Percentiles rank a stretch among this genome's conserved stretches.
Conservation (phyloP, 2,113 vertebrate genomes). For the Varanus komodoensis region DNA sequence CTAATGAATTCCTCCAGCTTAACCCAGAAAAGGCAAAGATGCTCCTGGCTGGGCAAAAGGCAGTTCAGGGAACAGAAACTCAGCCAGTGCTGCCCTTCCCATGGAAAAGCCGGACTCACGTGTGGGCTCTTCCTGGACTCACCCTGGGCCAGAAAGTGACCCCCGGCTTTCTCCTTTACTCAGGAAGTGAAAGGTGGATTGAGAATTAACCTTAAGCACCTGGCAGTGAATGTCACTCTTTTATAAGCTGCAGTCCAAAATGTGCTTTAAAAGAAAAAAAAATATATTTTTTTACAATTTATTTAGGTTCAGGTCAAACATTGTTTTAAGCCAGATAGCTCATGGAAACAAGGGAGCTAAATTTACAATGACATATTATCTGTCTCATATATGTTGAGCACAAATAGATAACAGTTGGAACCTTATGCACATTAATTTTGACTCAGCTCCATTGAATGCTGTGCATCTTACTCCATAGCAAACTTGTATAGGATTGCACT, state of each 20-base stretch:
- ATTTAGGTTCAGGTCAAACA: background rate
- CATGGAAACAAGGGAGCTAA: background rate
- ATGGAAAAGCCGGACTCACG: too few relatives aligned
- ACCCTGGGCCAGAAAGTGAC: background rate
- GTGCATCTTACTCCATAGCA: background rate
- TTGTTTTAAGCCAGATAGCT: background rate
- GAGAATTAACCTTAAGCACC: slow-evolving; percentile 1
- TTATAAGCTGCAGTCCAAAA: background rate
- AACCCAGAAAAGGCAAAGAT: too few relatives aligned
- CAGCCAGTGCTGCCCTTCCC: too few relatives aligned
- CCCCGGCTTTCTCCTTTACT: background rate
- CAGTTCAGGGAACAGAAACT: too few relatives aligned
- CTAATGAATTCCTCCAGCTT: too few relatives aligned
- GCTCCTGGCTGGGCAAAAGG: too few relatives aligned
- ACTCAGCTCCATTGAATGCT: background rate
- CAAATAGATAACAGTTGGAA: background rate
- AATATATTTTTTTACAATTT: background rate
- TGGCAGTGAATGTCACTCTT: background rate
- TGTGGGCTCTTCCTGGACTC: too few relatives aligned
- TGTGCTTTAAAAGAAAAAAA: background rate
- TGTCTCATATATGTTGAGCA: background rate
- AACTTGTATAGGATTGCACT: background rate
- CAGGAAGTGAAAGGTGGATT: slow-evolving; percentile 10
- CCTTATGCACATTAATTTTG: background rate
- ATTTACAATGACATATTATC: background rate